Base-by-base conservation (phyloP, 2,888 invertebrate species). In the Malacosoma neustria region DNA sequence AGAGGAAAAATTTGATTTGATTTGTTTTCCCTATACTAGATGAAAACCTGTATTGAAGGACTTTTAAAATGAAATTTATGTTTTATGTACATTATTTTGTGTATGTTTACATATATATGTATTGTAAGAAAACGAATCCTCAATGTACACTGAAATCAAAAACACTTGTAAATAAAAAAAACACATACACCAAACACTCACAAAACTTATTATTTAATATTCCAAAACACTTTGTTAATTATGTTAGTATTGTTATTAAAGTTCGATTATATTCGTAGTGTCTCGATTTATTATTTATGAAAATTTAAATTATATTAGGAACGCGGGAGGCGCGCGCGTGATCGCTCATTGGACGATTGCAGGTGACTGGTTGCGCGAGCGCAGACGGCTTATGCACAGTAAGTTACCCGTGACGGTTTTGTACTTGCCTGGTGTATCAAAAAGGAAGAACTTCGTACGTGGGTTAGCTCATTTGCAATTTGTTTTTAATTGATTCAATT, bases 301-400 rank as follows among this genome's bases (percentile, higher is more conserved):
- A 46, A 46, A 43, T 50, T 47, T 34, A 30, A 34, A n/a, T 46
- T 48, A 37, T 52, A 44, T 53, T 46, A 45, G 33, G 44, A 53
- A 51, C 56, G 54, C 57, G 54, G 55, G 56, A 53, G 53, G 69
- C 76, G 75, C 79, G 81, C 64, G 77, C 77, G 73, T 56, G 53
- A 49, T 47, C 54, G 58, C 62, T 22, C 22, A 22, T 22, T 76
- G 76, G 70, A 57, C 57, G 73, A 72, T 67, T 57, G 66, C 84
- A 84, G 84, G 82, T 81, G 82, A 85, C 84, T 84, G 82, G 13
- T 29, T 42, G 60, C 59, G 62, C 61, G 33, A 36, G 54, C 61
- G 61, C 61, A 57, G 46, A 52, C 57, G 51, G 57, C 14, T 29
- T 30, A 22, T 29, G 32, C 11, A 29, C 31, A 14, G 14, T 54